Evolutionary conservation across 2,797 vertebrate species (phyloP), one percentile per base, ranked within the genome.

Genomic region (Cuniculus paca): DNA sequence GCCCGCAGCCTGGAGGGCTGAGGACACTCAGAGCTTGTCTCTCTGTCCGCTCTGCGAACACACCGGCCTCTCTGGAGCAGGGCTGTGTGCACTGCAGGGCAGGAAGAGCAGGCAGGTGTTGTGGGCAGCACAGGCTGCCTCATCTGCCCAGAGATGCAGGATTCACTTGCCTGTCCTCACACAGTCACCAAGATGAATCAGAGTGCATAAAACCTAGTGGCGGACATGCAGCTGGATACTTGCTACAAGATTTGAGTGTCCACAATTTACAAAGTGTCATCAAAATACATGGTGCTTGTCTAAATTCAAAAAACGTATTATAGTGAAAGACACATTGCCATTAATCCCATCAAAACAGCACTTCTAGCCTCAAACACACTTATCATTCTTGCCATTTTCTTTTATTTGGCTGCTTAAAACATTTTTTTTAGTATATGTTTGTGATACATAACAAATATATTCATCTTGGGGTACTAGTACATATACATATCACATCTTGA

Each of bases 51-150:
- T 75, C 70, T 14, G 5, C 1, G 6, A 77, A 36, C 2, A 1
- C 28, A 17, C 77, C 7, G n/a, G 70, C 6, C 28, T 54, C 10
- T 58, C 19, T 28, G 52, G 39, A 45, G 52, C 0, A 0, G 10
- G 0, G 0, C 28, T 10, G 17, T 0, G 5, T 1, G 0, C 5
- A 3, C 5, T 1, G n/a, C 16, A 4, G 9, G 17, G 6, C 20
- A 7, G 12, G 7, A 39, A 19, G 26, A 39, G 16, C 12, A 6
- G 68, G 39, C 6, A 9, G 52, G 20, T 0, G 3, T 68, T 5
- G 6, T 20, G 31, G 48, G 42, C 48, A 22, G 31, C 16, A 4
- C 34, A 2, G 1, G 34, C 14, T 7, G 2, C n/a, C 24, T 16
- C 54, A 6, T 0, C 9, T 22, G 74, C 39, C 61, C 28, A 0